phyloP scores from a whole-genome alignment of 2,888 invertebrate species.

The Sminthurinus aureus region DNA sequence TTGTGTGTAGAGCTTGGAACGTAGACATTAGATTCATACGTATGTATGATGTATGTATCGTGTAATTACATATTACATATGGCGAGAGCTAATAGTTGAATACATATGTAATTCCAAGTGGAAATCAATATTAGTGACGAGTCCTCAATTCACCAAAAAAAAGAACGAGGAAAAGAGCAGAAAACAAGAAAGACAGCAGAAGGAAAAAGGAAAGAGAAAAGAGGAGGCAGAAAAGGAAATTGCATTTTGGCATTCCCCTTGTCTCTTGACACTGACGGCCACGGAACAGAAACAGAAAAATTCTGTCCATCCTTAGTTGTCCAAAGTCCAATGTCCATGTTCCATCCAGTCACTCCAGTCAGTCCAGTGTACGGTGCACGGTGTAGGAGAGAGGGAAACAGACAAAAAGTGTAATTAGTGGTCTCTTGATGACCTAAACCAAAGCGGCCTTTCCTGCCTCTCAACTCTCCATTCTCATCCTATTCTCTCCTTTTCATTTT shows the following conservation, averaged over 20 bases:
- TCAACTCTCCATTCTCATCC: neutral
- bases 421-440: conserved; percentile 44
- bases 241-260: conserved; percentile 40
- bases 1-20: neutral
- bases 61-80: neutral
- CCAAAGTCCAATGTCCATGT: too few species aligned
- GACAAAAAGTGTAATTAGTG: conserved; percentile 45
- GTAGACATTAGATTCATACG: neutral
- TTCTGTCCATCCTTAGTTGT: neutral
- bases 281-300: neutral
- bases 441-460: conserved; percentile 31
- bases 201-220: neutral
- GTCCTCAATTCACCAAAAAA: neutral
- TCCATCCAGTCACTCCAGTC: neutral
- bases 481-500: neutral
- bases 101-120: neutral
- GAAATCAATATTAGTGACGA: conserved; percentile 33
- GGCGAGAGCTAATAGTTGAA: too few species aligned
- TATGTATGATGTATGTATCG: neutral
- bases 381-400: conserved; percentile 16
- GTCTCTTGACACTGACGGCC: conserved; percentile 32
- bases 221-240: conserved; percentile 33
- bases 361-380: neutral
- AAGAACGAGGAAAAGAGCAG: neutral
- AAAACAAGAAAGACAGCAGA: neutral